Percentiles rank a stretch among this genome's conserved stretches.
phyloP scores from a whole-genome alignment of 2,113 vertebrate species.

The Ceyx cyanopectus region DNA sequence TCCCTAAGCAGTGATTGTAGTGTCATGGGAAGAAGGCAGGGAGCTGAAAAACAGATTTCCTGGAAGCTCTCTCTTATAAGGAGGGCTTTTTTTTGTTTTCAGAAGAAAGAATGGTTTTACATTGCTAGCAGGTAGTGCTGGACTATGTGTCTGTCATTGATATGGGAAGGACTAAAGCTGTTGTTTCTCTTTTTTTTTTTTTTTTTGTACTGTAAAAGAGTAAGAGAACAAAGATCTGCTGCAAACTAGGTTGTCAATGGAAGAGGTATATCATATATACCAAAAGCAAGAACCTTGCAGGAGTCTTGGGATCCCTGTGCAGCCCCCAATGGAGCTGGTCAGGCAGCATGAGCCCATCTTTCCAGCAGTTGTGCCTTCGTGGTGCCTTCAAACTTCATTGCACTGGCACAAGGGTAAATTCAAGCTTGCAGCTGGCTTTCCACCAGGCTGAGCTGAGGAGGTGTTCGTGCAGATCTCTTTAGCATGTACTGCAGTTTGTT shows the following conservation, averaged over 20 bases:
- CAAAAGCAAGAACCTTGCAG: neutral
- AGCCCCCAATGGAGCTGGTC: accelerated
- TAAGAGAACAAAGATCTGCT: neutral
- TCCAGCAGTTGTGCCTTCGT: neutral
- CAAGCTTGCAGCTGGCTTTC: neutral
- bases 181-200: neutral
- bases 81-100: neutral
- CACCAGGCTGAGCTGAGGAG: neutral
- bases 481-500: neutral
- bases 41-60: neutral
- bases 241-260: neutral
- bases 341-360: accelerated
- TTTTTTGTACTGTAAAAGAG: neutral
- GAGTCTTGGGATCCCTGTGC: neutral
- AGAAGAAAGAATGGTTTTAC: neutral
- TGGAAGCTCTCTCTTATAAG: neutral
- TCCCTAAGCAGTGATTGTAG: neutral
- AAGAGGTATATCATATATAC: neutral
- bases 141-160: neutral
- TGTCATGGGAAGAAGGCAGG: neutral
- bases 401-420: neutral
- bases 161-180: neutral
- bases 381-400: neutral
- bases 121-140: neutral
- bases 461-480: neutral